Conservation (phyloP, 2,113 vertebrate genomes). For the Galeopterus variegatus region DNA sequence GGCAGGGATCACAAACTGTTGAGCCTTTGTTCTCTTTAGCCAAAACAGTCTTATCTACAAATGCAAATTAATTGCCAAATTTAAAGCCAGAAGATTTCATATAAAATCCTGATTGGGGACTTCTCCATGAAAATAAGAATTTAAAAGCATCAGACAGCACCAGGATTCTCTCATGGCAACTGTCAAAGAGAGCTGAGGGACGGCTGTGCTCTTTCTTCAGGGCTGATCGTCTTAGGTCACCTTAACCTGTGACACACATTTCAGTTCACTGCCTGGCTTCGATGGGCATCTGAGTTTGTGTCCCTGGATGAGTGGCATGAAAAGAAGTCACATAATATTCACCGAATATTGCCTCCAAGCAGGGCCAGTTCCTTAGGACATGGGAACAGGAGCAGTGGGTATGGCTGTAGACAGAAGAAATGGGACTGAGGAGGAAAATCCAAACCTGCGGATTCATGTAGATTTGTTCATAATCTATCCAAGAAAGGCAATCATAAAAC, state of each 20-base stretch:
- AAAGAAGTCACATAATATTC: not conserved
- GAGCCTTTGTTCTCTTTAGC: not conserved
- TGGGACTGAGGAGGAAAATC: not conserved
- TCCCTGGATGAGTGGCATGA: not conserved
- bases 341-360: not conserved
- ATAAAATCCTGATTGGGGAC: not conserved
- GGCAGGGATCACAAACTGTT: not conserved
- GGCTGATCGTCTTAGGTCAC: not conserved
- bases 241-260: not conserved
- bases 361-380: not conserved
- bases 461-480: not conserved
- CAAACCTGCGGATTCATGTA: not conserved
- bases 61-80: not conserved
- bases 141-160: not conserved
- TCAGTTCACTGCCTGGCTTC: not conserved
- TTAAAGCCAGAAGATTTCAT: not conserved
- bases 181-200: not conserved
- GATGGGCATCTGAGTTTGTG: not conserved
- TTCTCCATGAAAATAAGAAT: slow-evolving; percentile 24
- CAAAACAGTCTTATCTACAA: not conserved
- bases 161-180: not conserved
- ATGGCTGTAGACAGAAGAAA: not conserved
- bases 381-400: not conserved
- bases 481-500: not conserved
- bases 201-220: not conserved